These are phyloP conservation scores for Sebastes aleutianus DNA, from an alignment of 2,797 vertebrate species.

Conservation along the genomic window DNA sequence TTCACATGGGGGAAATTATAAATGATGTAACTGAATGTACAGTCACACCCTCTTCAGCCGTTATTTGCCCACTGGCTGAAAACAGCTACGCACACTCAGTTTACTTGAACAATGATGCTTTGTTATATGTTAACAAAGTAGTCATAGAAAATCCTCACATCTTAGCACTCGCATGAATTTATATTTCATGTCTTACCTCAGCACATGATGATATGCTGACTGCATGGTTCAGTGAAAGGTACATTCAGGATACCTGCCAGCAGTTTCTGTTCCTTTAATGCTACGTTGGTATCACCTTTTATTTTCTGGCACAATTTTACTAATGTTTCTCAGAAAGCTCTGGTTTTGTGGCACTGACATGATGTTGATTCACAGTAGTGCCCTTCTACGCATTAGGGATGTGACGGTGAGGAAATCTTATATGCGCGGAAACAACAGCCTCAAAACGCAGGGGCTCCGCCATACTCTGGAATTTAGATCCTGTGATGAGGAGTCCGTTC, in stretches of 20 bases:
- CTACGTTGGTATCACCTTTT: neutral
- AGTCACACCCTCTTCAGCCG: neutral
- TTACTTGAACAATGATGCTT: neutral
- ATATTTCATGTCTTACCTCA: too few relatives aligned
- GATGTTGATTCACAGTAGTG: neutral
- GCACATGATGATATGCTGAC: neutral
- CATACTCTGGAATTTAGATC: too few relatives aligned
- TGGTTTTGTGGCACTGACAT: neutral
- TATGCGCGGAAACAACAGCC: too few relatives aligned
- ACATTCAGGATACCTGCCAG: neutral
- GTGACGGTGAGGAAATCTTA: accelerated
- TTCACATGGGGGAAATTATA: too few relatives aligned
- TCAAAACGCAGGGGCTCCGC: accelerated
- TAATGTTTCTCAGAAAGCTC: neutral
- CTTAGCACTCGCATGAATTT: too few relatives aligned
- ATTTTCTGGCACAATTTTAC: neutral
- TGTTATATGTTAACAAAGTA: neutral
- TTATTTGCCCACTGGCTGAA: neutral
- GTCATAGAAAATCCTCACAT: neutral
- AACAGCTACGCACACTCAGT: neutral
- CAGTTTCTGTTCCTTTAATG: neutral
- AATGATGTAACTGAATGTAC: too few relatives aligned
- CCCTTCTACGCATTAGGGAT: too few relatives aligned
- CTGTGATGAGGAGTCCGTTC: too few relatives aligned
- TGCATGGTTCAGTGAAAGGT: neutral